Evolutionary conservation across 2,888 invertebrate genomes (phyloP).

Genomic region (Ommatoiulus sabulosus): DNA sequence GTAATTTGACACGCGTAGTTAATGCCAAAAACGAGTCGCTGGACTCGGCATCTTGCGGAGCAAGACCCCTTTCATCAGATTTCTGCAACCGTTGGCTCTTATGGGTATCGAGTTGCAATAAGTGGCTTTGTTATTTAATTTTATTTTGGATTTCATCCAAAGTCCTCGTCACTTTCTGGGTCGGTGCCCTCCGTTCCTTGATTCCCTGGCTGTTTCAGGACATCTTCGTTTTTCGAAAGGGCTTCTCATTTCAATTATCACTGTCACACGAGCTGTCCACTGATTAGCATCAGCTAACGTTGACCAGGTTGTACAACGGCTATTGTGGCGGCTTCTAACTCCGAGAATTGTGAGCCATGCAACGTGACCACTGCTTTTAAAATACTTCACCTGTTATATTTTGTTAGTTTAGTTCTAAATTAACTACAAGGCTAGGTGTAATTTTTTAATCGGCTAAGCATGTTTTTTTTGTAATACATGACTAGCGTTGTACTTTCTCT

Average conservation of each 20-base stretch:
- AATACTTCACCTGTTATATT: too few relatives aligned
- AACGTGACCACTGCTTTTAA: not conserved
- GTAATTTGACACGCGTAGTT: conserved; percentile 45
- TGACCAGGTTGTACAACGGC: not conserved
- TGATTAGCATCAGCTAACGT: not conserved
- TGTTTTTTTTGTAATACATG: too few relatives aligned
- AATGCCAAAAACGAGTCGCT: not conserved
- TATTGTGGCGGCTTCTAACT: too few relatives aligned
- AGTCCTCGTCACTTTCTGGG: not conserved
- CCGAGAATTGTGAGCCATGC: not conserved
- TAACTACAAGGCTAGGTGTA: too few relatives aligned
- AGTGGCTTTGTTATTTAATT: conserved; percentile 50
- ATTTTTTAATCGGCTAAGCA: too few relatives aligned
- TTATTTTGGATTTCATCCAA: conserved; percentile 45
- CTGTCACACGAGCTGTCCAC: not conserved
- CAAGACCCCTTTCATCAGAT: not conserved
- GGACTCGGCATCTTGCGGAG: not conserved
- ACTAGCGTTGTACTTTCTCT: too few relatives aligned
- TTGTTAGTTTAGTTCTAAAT: too few relatives aligned
- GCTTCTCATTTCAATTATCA: not conserved
- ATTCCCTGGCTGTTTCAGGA: not conserved
- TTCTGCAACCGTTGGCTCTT: not conserved
- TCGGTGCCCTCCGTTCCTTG: not conserved
- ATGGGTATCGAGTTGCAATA: conserved; percentile 38
- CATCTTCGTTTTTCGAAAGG: not conserved